Conservation (phyloP, 1,140 invertebrate genomes). For the Cyclina sinensis region DNA sequence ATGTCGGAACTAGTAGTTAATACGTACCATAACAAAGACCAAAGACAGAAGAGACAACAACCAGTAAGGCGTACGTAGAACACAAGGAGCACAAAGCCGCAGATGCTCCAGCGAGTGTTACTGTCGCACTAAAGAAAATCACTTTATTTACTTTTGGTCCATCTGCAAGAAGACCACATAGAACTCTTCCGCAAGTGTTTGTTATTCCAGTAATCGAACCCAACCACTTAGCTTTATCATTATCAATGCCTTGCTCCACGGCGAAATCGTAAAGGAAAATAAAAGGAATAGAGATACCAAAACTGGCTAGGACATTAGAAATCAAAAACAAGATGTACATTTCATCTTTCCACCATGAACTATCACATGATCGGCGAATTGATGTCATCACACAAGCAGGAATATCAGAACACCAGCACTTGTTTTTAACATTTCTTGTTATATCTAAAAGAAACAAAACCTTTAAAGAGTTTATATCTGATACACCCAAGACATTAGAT, state of each 20-base stretch:
- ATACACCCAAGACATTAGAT: too few relatives aligned
- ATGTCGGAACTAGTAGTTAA: background rate
- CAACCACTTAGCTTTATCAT: constrained; percentile 93
- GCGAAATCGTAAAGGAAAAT: constrained; percentile 91
- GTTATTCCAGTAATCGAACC: constrained; percentile 95
- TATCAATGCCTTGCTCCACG: constrained; percentile 87
- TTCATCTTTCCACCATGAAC: constrained; percentile 93
- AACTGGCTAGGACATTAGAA: constrained; percentile 98
- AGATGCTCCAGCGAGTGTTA: constrained; percentile 93
- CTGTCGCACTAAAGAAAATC: constrained; percentile 94
- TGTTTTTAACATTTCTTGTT: too few relatives aligned
- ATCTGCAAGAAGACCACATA: constrained; percentile 88
- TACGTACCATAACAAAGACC: constrained; percentile 92
- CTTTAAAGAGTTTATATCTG: too few relatives aligned
- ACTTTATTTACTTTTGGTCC: constrained; percentile 87
- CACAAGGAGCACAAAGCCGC: constrained; percentile 93
- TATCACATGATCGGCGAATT: too few relatives aligned
- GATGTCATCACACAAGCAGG: too few relatives aligned
- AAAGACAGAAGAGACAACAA: constrained; percentile 92
- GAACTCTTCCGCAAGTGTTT: constrained; percentile 88
- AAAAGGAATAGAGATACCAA: constrained; percentile 97
- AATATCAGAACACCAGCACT: too few relatives aligned
- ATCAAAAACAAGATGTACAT: constrained; percentile 96
- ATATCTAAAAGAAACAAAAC: too few relatives aligned
- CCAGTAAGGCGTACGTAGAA: constrained; percentile 90